These are phyloP conservation scores for Eufriesea mexicana DNA, from an alignment of 1,140 invertebrate species.

Conservation along the genomic window DNA sequence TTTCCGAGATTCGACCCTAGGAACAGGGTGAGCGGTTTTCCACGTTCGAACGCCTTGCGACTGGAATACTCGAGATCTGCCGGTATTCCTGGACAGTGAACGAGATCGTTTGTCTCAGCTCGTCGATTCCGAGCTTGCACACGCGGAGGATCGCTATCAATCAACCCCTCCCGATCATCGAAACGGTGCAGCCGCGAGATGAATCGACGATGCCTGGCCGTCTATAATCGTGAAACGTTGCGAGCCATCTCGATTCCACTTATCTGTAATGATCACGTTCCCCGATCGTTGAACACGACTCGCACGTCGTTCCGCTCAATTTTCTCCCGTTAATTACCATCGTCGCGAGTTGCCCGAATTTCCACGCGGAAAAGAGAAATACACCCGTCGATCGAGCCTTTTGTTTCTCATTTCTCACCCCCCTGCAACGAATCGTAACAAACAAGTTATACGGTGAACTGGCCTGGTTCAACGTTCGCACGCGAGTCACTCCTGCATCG, in stretches of 20 bases:
- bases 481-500: no score
- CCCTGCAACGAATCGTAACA: no score
- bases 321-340: conserved; percentile 33
- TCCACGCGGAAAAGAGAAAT: no score
- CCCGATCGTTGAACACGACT: conserved; percentile 40
- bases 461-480: not conserved
- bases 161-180: conserved; percentile 54
- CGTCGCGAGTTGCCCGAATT: not conserved
- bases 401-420: not conserved
- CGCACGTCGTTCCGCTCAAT: not conserved
- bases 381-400: not conserved
- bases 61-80: not conserved
- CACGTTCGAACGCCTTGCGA: not conserved
- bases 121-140: conserved; percentile 37
- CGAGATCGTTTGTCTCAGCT: conserved; percentile 40
- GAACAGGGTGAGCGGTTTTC: not conserved
- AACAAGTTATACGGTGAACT: not conserved
- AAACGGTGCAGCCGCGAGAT: conserved; percentile 56
- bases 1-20: not conserved
- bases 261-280: conserved; percentile 48
- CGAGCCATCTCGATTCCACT: conserved; percentile 58
- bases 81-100: conserved; percentile 4
- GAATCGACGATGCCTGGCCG: conserved; percentile 39
- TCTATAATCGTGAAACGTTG: conserved; percentile 46
- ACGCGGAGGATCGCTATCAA: conserved; percentile 48